Base-by-base conservation (phyloP, 2,888 invertebrate genomes). In the Ophion obscuratus region DNA sequence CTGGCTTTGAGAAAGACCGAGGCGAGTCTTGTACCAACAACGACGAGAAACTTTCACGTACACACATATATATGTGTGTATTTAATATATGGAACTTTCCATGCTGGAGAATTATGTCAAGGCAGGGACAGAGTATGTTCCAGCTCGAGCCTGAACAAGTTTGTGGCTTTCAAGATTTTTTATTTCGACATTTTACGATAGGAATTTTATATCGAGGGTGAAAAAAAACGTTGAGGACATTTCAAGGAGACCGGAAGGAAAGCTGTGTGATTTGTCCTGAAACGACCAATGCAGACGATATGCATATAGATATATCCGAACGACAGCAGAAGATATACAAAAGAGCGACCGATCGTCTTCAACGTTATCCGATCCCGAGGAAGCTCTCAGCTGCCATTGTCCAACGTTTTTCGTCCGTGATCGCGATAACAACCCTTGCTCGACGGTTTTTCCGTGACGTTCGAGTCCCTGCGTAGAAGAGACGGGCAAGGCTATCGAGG, bases 321-420 rank as follows among this genome's bases (percentile, higher is more conserved):
- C 57, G 31, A 14, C 73, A 20, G 40, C 53, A n/a, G 57, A 53
- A 73, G 36, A 14, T 80, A 66, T 73, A 82, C 57, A 79, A 64
- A 64, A 66, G 62, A 66, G 62, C 75, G 61, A 64, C 53, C 82
- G 84, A 75, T 85, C 82, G 88, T 88, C 84, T 74, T 79, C 47
- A 64, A 27, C 70, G 84, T 83, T 86, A 88, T 87, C 87, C 88
- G 88, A 88, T 89, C 87, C 88, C 84, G 87, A 78, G 71, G 81
- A 87, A 84, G 86, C 85, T 88, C 85, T 83, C 84, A 86, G 79
- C 80, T 82, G 67, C 80, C 59, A 88, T 87, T 86, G 86, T 84
- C 75, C 87, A 71, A 87, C 83, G 83, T 87, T 83, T 81, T 71
- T 66, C 61, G 81, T 75, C 85, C 82, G 83, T 85, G 85, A 75